Evolutionary conservation across 2,888 invertebrate genomes (phyloP), one percentile per base, ranked within the genome.

Genomic region (Anaspis maculata): DNA sequence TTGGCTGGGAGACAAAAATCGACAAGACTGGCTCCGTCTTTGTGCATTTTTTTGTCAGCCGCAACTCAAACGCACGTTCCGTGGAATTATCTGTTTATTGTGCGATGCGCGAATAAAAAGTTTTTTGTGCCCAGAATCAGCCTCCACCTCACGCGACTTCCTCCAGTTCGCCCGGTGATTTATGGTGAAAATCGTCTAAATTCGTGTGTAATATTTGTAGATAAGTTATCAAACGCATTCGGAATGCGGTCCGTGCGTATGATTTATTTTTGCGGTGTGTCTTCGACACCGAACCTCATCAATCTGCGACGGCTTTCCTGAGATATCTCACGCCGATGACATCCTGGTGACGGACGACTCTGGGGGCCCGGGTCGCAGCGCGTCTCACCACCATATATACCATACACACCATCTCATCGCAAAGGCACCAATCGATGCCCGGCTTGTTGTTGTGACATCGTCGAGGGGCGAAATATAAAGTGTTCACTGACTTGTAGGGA

Each of bases 201-300:
- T 34, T 36, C 27, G 30, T 22, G 25, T 13, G 15, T 31, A 15
- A 21, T 27, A 31, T 36, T 34, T 29, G 25, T 14, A 23, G 36
- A 36, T 36, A 36, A 36, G 31, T 36, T 36, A 36, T 36, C 14
- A n/a, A 13, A 3, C n/a, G 3, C 27, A 14, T 27, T 27, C 11
- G 25, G 9, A 11, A 25, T 25, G 36, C 25, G 29, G 22, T 10
- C 23, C 16, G 15, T 25, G 24, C 32, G 41, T 46, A 56, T 58
- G 58, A 58, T 59, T 59, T 59, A 59, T 58, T 51, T 54, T 41
- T 45, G 40, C 42, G 54, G 56, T 51, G 47, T 59, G 58, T 47
- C 46, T 52, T 51, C 54, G 58, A 59, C 59, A 58, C 50, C 44
- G 42, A 42, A 42, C 46, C 44, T 53, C 57, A 59, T 59, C 58